Conservation (phyloP, 2,797 vertebrate species). For the Pelochelys cantorii region DNA sequence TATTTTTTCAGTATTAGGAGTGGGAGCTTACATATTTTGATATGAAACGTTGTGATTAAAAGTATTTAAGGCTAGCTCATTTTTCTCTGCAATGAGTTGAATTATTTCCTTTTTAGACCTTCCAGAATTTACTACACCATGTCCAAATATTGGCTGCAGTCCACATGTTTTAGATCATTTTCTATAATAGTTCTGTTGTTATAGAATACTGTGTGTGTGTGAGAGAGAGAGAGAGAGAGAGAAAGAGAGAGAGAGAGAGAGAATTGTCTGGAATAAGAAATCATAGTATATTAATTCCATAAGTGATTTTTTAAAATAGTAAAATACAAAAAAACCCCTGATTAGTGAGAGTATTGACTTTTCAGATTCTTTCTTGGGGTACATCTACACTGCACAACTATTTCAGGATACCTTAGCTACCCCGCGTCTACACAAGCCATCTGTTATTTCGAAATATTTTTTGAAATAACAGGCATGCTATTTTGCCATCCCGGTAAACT, state of each 20-base stretch:
- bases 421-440: too few relatives aligned
- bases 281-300: constrained; percentile 57
- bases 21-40: constrained; percentile 52
- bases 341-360: constrained; percentile 33
- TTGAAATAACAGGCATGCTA: too few relatives aligned
- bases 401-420: too few relatives aligned
- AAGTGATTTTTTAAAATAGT: constrained; percentile 55
- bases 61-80: constrained; percentile 64
- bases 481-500: too few relatives aligned
- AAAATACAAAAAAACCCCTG: constrained; percentile 41
- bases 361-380: constrained; percentile 7
- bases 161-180: constrained; percentile 77
- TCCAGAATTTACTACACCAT: constrained; percentile 76
- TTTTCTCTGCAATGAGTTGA: constrained; percentile 72
- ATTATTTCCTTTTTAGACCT: constrained; percentile 74
- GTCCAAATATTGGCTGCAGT: constrained; percentile 77
- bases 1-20: constrained; percentile 25
- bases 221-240: constrained; percentile 20
- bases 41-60: constrained; percentile 64
- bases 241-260: constrained; percentile 42
- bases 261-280: constrained; percentile 59
- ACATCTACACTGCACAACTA: too few relatives aligned
- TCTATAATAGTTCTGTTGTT: constrained; percentile 75
- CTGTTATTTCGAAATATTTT: too few relatives aligned
- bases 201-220: constrained; percentile 44